Base-by-base conservation (phyloP, 2,797 vertebrate genomes). In the Potorous gilbertii region DNA sequence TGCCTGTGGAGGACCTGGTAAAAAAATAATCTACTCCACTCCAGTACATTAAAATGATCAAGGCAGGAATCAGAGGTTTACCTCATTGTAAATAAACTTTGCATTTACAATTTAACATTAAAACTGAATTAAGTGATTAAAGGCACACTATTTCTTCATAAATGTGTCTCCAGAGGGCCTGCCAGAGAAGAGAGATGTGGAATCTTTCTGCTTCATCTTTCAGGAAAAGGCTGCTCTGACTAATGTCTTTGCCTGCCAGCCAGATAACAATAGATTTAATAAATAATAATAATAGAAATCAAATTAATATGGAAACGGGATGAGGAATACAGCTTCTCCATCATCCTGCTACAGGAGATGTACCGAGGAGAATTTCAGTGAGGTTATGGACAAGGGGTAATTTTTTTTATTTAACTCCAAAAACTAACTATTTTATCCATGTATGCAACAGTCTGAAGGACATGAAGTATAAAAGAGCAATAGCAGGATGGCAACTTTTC, bases 61-160 rank as follows among this genome's bases (percentile, higher is more conserved):
- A 99, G 99, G 99, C 98, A 98, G 97, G 98, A 98, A 99, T 99
- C 99, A 99, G 99, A 99, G 98, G 96, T 96, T 99, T 99, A 99
- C 99, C 98, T 99, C 97, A 97, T 98, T 98, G 97, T 95, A 97
- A 97, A 99, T 99, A 98, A 99, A 99, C 99, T 98, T 99, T 99
- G 98, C 98, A 99, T 98, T 95, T 96, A 93, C 91, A 98, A 98
- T 98, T 99, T 99, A 99, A 99, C 99, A 98, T 99, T 99, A 99
- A 81, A 81, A 98, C 98, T 97, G 98, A 99, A 99, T 99, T 99
- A 98, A 99, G 99, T 99, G 98, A 99, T 99, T 99, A 98, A 99
- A 99, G 99, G 99, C 99, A 98, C 99, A 99, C 94, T 98, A 98
- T 99, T 99, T 98, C 98, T 99, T 99, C 99, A 99, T 99, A 98